Evolutionary conservation across 2,888 invertebrate species (phyloP), one percentile per base, ranked within the genome.

Genomic region (Euspilapteryx auroguttella): DNA sequence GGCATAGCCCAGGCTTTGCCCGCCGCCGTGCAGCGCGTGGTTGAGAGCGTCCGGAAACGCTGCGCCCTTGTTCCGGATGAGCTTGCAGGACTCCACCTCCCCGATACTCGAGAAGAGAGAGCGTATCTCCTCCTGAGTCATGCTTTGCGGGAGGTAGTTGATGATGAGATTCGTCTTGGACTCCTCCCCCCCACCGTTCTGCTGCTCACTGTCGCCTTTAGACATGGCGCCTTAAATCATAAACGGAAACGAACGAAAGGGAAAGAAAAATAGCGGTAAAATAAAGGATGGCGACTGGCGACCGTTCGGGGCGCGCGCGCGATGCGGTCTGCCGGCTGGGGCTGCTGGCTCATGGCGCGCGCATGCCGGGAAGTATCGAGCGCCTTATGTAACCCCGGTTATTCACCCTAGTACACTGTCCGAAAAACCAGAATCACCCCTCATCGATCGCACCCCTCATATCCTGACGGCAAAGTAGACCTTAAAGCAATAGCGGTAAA

Each of bases 121-220:
- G 38, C 97, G 83, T 40, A 99, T 98, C 75, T 98, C 98, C 71
- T 98, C 98, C 77, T 99, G 98, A 32, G 95, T 95, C 99, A 99
- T 99, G 47, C 93, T 96, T 80, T 99, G 99, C 37, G 99, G 99
- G 71, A 99, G 83, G 76, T 99, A 99, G 80, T 99, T 99, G 55
- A 99, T 98, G 73, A 99, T 99, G 45, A 99, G 85, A 79, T 99
- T 99, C 47, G 98, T 99, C 80, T 94, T 92, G 51, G 92, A 93
- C 79, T 95, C 94, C 76, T 91, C 90, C 53, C 87, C 85, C 55
- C 88, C 88, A 55, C 87, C 81, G 68, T 90, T 90, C 64, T 90
- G 91, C 75, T 90, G 89, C 65, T 89, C 88, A 51, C 86, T 82
- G 73, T 89, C 88, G 68, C 87, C 88, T 79, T 89, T 88, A 69